These are phyloP conservation scores for Stylophora pistillata DNA, from an alignment of 64 coral and sea anemone species.

Conservation along the genomic window DNA sequence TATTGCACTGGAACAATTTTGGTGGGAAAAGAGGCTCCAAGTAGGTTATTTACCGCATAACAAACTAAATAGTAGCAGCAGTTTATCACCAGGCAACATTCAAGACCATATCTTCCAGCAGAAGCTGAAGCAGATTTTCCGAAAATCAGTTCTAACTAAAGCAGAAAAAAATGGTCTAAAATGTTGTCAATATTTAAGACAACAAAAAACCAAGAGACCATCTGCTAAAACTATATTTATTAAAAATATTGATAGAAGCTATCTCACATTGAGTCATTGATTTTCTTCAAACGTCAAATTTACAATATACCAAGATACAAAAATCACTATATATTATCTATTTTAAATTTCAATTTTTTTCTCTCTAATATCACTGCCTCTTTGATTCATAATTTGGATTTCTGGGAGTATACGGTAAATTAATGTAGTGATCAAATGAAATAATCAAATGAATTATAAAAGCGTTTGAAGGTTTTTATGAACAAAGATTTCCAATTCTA, in stretches of 20 bases:
- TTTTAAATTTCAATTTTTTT: not conserved
- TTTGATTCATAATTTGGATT: slow-evolving; percentile 17
- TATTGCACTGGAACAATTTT: too few relatives aligned
- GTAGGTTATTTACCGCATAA: not conserved
- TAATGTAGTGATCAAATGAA: not conserved
- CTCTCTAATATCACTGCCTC: not conserved
- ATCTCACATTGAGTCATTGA: slow-evolving; percentile 4
- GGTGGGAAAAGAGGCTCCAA: too few relatives aligned
- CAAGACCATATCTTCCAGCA: slow-evolving; percentile 94
- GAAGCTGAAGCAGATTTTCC: slow-evolving; percentile 14
- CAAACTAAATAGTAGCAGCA: not conserved
- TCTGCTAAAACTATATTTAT: slow-evolving; percentile 48
- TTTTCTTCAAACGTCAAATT: slow-evolving; percentile 12
- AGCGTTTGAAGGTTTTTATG: not conserved
- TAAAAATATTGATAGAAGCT: slow-evolving; percentile 16
- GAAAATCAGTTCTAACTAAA: not conserved
- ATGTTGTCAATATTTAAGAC: slow-evolving; percentile 36
- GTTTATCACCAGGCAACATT: slow-evolving; percentile 73
- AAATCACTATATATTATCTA: slow-evolving; percentile 20
- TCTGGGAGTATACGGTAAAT: not conserved
- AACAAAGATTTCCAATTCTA: not conserved
- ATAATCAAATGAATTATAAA: not conserved
- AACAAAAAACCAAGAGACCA: slow-evolving; percentile 29
- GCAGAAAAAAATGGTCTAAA: slow-evolving; percentile 50
- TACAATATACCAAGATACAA: not conserved